Conservation (phyloP, 2,797 vertebrate species). For the Galaxias olidus region DNA sequence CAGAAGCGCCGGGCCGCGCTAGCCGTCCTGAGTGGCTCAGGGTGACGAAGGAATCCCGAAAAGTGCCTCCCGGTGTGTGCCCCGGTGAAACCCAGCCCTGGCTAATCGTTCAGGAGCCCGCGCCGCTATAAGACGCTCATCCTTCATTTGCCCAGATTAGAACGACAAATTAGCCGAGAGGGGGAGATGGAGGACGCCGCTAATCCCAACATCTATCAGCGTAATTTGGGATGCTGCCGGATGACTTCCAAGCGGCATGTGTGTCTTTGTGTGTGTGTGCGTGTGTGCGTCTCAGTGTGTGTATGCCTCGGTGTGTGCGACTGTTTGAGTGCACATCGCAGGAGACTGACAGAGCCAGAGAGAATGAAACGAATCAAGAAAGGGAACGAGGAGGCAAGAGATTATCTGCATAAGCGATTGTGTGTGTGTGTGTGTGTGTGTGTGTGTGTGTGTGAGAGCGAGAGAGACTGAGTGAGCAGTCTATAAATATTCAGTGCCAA, state of each 20-base stretch:
- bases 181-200: no score
- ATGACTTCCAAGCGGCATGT: slow-evolving; percentile 26
- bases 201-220: neutral
- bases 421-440: slow-evolving; percentile 26
- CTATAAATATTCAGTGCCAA: no score
- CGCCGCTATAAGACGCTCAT: slow-evolving; percentile 58
- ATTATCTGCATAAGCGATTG: no score
- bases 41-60: no score
- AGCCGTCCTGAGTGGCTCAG: no score
- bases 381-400: no score
- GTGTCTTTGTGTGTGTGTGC: slow-evolving; percentile 5
- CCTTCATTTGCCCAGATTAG: slow-evolving; percentile 65
- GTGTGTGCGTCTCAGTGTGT: neutral
- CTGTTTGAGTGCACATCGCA: slow-evolving; percentile 17
- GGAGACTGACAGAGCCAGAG: no score
- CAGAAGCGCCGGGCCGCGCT: no score
- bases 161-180: slow-evolving; percentile 46
- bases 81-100: no score
- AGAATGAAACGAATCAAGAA: no score
- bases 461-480: no score
- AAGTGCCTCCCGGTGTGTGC: no score
- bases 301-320: slow-evolving; percentile 4
- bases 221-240: neutral
- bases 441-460: neutral
- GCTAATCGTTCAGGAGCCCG: neutral